These are phyloP conservation scores for Lasioglossum baleicum DNA, from an alignment of 1,140 invertebrate genomes.

Conservation along the genomic window DNA sequence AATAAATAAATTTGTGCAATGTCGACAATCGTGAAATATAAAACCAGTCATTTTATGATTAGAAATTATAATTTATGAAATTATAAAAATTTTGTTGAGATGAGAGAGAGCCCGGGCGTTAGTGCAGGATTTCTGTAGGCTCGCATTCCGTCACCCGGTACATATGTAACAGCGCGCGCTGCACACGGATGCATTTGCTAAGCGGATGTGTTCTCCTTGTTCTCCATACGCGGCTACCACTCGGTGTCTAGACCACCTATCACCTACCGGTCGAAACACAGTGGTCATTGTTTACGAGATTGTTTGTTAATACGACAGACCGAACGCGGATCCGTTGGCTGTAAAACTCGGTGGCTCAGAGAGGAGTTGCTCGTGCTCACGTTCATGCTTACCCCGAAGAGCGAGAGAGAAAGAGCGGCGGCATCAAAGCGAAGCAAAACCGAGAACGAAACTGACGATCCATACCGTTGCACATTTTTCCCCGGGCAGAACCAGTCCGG, in stretches of 20 bases:
- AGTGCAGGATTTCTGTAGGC: background rate
- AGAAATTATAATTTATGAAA: no score
- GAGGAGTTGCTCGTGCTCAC: background rate
- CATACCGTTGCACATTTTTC: background rate
- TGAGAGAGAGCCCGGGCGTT: no score
- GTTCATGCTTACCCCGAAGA: background rate
- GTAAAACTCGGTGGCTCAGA: constrained; percentile 12
- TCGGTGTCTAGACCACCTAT: constrained; percentile 56
- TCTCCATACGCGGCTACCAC: constrained; percentile 43
- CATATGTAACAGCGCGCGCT: constrained; percentile 45
- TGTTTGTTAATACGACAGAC: constrained; percentile 47
- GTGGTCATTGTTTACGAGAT: constrained; percentile 62
- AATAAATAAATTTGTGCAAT: no score
- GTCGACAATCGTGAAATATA: no score
- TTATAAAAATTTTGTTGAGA: no score
- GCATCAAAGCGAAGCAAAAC: constrained; percentile 9
- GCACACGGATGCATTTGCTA: constrained; percentile 54
- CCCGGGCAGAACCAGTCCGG: background rate
- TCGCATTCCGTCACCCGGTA: constrained; percentile 50
- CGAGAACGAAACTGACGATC: background rate
- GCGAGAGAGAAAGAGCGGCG: background rate
- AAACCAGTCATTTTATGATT: no score
- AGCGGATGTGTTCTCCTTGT: constrained; percentile 56
- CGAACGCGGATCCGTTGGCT: constrained; percentile 26
- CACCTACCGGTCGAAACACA: constrained; percentile 52